Evolutionary conservation across 2,113 vertebrate genomes (phyloP).

Genomic region (Poeciliopsis turrubarensis): DNA sequence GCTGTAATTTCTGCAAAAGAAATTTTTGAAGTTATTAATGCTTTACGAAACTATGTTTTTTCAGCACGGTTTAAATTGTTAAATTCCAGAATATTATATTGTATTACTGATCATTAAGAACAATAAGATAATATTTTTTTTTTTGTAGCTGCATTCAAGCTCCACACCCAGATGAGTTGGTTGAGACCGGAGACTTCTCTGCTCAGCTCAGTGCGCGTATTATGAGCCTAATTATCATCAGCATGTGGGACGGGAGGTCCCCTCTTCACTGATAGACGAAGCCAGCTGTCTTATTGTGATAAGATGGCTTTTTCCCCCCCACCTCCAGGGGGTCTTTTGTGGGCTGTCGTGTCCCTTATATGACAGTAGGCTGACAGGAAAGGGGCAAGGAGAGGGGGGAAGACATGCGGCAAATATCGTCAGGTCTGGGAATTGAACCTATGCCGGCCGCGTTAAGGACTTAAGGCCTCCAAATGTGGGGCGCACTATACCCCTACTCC

Average conservation of each 20-base stretch:
- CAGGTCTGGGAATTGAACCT: no score
- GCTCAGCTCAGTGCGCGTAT: constrained; percentile 36
- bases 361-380: no score
- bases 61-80: background rate
- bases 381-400: no score
- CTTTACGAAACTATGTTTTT: background rate
- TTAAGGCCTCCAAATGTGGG: no score
- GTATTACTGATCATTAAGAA: background rate
- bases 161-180: background rate
- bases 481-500: no score
- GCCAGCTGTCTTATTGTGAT: constrained; percentile 65
- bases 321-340: no score
- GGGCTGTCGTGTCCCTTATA: no score
- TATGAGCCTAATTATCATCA: constrained; percentile 48
- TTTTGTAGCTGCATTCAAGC: background rate
- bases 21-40: background rate
- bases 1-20: background rate
- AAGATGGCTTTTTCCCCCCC: constrained; percentile 15
- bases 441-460: no score
- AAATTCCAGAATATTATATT: background rate
- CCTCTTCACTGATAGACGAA: constrained; percentile 29
- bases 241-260: constrained; percentile 58
- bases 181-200: constrained; percentile 9
- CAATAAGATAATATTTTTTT: background rate
- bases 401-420: no score